Percentiles rank a stretch among this genome's conserved stretches.
These are phyloP conservation scores for Nemopilema nomurai DNA, from an alignment of 30 jellyfish, hydroid and myxozoan species.

Conservation along the genomic window DNA sequence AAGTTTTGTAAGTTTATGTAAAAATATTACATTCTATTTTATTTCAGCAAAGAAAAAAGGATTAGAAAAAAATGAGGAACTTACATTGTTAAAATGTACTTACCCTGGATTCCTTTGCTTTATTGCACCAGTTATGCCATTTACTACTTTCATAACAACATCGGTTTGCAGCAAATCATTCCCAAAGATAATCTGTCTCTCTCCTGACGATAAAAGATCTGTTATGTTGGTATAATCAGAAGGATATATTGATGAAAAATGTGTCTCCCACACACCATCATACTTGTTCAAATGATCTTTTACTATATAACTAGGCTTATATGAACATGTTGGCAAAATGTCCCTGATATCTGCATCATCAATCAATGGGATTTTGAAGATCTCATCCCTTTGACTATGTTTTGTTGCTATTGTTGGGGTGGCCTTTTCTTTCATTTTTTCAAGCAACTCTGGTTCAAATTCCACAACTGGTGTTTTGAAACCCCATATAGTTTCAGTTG, in stretches of 20 bases:
- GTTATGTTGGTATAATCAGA: constrained; percentile 76
- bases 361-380: constrained; percentile 66
- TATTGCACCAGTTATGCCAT: constrained; percentile 59
- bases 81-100: constrained; percentile 18
- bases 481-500: constrained; percentile 25
- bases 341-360: constrained; percentile 59
- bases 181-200: constrained; percentile 78
- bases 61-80: too few species aligned
- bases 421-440: background rate
- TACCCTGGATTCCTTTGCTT: constrained; percentile 78
- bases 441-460: constrained; percentile 8
- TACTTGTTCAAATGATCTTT: constrained; percentile 27
- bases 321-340: constrained; percentile 63
- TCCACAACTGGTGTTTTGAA: constrained; percentile 13
- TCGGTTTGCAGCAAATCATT: constrained; percentile 68
- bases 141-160: constrained; percentile 48
- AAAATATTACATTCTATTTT: too few species aligned
- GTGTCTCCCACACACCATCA: constrained; percentile 91
- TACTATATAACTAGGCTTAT: constrained; percentile 73
- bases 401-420: background rate
- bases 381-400: constrained; percentile 31
- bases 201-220: constrained; percentile 46
- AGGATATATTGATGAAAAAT: constrained; percentile 78
- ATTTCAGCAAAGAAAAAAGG: too few species aligned
- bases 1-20: too few species aligned